Evolutionary conservation across 2,888 invertebrate species (phyloP), one percentile per base, ranked within the genome.

Genomic region (Lasioglossum morio): DNA sequence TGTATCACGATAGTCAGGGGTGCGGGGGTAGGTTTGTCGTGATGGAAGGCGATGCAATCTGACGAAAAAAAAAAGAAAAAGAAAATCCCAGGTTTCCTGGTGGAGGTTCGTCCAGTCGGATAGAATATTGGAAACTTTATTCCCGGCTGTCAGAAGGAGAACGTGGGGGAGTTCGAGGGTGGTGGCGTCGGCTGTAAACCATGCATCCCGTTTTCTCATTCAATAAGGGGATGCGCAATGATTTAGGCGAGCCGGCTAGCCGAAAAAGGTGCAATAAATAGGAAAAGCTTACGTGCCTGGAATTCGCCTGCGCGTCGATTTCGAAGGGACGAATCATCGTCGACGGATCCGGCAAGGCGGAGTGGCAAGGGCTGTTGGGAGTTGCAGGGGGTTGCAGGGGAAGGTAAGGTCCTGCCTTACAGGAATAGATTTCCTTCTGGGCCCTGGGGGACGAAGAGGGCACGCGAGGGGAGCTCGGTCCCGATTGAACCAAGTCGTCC

Each of bases 211-310:
- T 88, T 89, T 88, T 90, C 89, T 89, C 88, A 91, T 93, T 93
- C 92, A 93, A 93, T 93, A 93, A 93, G 90, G 87, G 91, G 90
- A 91, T 91, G 90, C 89, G 92, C 92, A 92, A 93, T 94, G 94
- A 94, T 94, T 93, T 93, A 93, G 90, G 90, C 90, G 90, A 90
- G 82, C 83, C 89, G 92, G 87, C 91, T 91, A 91, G 85, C 90
- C 91, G 92, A 92, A 92, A 92, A 91, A 93, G 91, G 90, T 91
- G 93, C 92, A 93, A 93, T 93, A 93, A 93, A 93, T 92, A 93
- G 92, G 89, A 89, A 88, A 90, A 92, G 89, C 88, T 88, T 90
- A 92, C 93, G 94, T 94, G 94, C 92, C 82, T 82, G 90, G 92
- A 92, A 94, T 94, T 84, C 85, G 72, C 60, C 66, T 72, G 77